Percentiles rank a stretch among this genome's conserved stretches.
phyloP scores from a whole-genome alignment of 1,140 invertebrate species.

The Trichomalopsis sarcophagae region DNA sequence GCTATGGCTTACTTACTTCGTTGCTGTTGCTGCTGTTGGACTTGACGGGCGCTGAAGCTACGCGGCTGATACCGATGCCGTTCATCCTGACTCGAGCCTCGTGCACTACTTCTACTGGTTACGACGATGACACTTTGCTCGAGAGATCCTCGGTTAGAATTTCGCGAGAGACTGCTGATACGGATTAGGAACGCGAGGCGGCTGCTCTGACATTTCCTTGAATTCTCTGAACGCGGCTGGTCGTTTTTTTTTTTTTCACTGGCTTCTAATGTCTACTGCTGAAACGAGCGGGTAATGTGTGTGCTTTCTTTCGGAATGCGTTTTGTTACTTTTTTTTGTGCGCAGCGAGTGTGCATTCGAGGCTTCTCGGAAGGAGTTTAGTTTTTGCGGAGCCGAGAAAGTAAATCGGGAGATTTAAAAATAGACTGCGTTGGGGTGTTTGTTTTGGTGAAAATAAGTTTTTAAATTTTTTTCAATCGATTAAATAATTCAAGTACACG shows the following conservation, averaged over 20 bases:
- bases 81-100: slow-evolving; percentile 28
- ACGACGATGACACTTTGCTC: neutral
- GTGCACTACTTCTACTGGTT: neutral
- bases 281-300: too few species aligned
- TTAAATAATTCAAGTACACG: too few species aligned
- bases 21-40: neutral
- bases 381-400: too few species aligned
- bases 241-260: neutral
- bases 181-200: neutral
- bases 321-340: too few species aligned
- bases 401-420: too few species aligned
- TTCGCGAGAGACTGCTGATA: neutral
- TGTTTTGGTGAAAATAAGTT: too few species aligned
- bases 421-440: too few species aligned
- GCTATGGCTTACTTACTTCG: neutral
- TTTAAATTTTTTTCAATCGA: too few species aligned
- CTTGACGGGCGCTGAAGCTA: slow-evolving; percentile 5
- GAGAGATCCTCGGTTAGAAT: neutral
- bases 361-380: too few species aligned
- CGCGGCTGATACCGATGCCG: slow-evolving; percentile 4
- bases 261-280: too few species aligned
- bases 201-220: neutral
- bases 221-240: neutral
- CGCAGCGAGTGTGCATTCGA: too few species aligned
- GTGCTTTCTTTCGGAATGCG: too few species aligned